Evolutionary conservation across 2,113 vertebrate genomes (phyloP), one percentile per base, ranked within the genome.

Genomic region (Peromyscus polionotus): DNA sequence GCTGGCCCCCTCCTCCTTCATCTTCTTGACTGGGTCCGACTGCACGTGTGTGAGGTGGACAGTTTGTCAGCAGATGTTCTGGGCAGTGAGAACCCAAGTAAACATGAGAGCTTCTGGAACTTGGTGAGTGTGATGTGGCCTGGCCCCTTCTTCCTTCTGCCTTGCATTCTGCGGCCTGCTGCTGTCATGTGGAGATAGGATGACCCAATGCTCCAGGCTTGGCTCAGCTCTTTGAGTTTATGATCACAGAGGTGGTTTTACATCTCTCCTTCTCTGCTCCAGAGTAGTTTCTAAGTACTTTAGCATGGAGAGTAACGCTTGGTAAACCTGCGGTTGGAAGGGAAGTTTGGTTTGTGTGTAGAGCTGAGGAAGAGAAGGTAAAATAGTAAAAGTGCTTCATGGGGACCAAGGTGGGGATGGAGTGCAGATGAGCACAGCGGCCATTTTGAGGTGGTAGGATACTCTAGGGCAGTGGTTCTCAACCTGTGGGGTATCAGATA

Each of bases 21-120:
- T 70, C 99, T 99, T 19, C 98, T 99, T 59, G 99, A 99, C 98
- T 99, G 99, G 99, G 99, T 99, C 54, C 99, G 99, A 36, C 98
- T 99, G 59, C 99, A 99, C 1, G 99, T 99, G 93, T 99, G 99
- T 0, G 99, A 99, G 0, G 99, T 99, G 97, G 99, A 99, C 91
- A 99, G 97, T 93, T 99, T 99, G 98, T 99, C 99, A 6, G 98
- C 98, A 48, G 99, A 99, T 11, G 99, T 99, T n/a, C 98, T 99
- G 97, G 99, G 99, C 97, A 99, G 99, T 72, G 99, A 99, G 95
- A 99, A 98, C 81, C 99, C 99, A 24, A 98, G 99, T 0, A 99
- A 99, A 39, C 99, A 99, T 2, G 96, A 97, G 1, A 97, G 98
- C 94, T 99, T 99, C 98, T 99, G 99, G 99, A 99, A 99, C 0